Base-by-base conservation (phyloP, 2,113 vertebrate species). In the Origma solitaria region DNA sequence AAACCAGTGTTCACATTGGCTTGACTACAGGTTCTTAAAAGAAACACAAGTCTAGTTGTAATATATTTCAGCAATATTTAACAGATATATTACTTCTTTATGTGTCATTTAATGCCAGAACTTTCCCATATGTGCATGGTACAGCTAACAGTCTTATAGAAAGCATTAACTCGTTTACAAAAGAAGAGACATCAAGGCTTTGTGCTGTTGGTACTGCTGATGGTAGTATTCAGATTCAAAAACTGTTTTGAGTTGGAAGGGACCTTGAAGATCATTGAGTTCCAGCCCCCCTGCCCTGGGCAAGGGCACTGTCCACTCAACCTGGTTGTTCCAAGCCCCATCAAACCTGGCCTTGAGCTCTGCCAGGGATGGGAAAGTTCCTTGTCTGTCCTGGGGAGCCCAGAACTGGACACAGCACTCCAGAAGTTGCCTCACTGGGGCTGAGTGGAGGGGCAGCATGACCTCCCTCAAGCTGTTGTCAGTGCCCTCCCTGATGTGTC, bases 401-500 rank as follows among this genome's bases (percentile, higher is more conserved):
- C 68, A 44, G 58, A 37, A 28, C 50, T 65, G 22, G 33, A 38
- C 51, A 20, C 6, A 66, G 19, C 6, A 45, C 19, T 58, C 6
- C 44, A 38, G 27, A 11, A n/a, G 6, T 24, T 57, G 12, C 27
- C 19, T 58, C 33, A 33, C 19, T 33, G 28, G 37, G 10, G 27
- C 15, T 28, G 18, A 51, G 37, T 24, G 33, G 60, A 73, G 27
- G 11, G 27, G 15, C 28, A 73, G 22, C 23, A 44, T 58, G 8
- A n/a, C 10, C 7, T 51, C 15, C 44, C 33, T 51, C 13, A 38
- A 8, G 4, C 27, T 33, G 44, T 20, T 28, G 10, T 13, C 5
- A 5, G 11, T 38, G 28, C 10, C 8, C 19, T n/a, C n/a, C 28
- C 23, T 28, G 51, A 45, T 0, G 3, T 13, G 40, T 13, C 11